Evolutionary conservation across 1,140 invertebrate genomes (phyloP), one percentile per base, ranked within the genome.

Genomic region (Sesamia nonagrioides): DNA sequence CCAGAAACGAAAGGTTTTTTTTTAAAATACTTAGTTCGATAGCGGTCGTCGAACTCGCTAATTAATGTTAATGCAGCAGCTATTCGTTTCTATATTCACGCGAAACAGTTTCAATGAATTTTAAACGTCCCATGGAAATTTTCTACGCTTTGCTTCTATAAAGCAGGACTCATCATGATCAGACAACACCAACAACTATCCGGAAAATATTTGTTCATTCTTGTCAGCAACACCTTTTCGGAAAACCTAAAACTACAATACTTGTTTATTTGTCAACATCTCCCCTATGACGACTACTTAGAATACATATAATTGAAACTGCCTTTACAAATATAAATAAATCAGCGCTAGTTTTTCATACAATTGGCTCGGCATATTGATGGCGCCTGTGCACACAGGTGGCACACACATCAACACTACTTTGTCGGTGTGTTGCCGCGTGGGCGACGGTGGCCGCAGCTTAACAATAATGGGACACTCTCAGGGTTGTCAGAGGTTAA

Each of bases 41-140:
- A 80, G 69, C 69, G 89, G 87, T 89, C 88, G 82, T 80, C 84
- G 86, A 89, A 84, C 90, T 88, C 73, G 40, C 52, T 90, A 89
- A 91, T 91, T 89, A 86, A 88, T 88, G 82, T 82, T 85, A 88
- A 89, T 84, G 82, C 77, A 78, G 77, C 79, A 82, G 66, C 79
- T 84, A 83, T 80, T 85, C 68, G 73, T 85, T 83, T 82, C 71
- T 78, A 84, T 79, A 86, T 88, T 84, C 83, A 88, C 84, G 82
- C 77, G 77, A 68, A 79, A 79, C 77, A 77, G 83, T 82, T 54
- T 76, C 75, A 84, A n/a, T n/a, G n/a, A 84, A 87, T 79, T 86
- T 71, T 66, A 86, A 88, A 86, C 88, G 79, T 80, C 69, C 68
- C 74, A 82, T 85, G 61, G 86, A 88, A 86, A 69, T 18, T 18